Evolutionary conservation across 2,797 vertebrate species (phyloP), one percentile per base, ranked within the genome.

Genomic region (Galaxias olidus): DNA sequence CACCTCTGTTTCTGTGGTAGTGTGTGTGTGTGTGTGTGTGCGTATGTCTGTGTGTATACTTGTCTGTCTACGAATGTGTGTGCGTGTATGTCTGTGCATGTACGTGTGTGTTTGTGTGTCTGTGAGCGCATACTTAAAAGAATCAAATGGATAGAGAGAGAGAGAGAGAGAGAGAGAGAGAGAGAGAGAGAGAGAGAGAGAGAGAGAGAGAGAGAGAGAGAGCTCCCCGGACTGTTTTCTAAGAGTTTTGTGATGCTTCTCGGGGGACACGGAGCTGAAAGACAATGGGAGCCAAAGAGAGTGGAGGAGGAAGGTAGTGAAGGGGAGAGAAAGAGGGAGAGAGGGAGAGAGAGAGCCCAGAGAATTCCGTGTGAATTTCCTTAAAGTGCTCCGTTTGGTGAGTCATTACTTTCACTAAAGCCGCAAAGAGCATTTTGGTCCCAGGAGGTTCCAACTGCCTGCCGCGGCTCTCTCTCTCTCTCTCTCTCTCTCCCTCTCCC

Each of bases 351-450:
- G 74, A 58, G 82, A 81, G 83, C 85, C 80, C 72, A 75, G 86
- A 88, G 85, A 90, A 71, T 86, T 79, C 86, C 86, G 84, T 85
- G 84, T 84, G 85, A 88, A 87, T 89, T 85, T 90, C 84, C 85
- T 86, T 87, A 89, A 91, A 90, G 84, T 90, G 88, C 86, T 90
- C 84, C 83, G 84, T 91, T 92, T 90, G 84, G 87, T 87, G 87
- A 91, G 85, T 91, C 88, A 91, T 91, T 89, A 91, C 87, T 88
- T 90, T 89, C 86, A 85, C 87, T 88, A 88, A 86, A 89, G 84
- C 84, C 75, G 74, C 84, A 89, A 89, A 92, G 88, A 89, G 88
- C 89, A 86, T 88, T 87, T 81, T 69, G 73, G 79, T 81, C 78
- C 89, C 88, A 84, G 75, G 72, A 86, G 90, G 86, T 44, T 11